A percentile compares a stretch with the other conserved stretches of the same genome.
These are phyloP conservation scores for Schizaphis graminum DNA, from an alignment of 2,888 invertebrate species.

Conservation along the genomic window DNA sequence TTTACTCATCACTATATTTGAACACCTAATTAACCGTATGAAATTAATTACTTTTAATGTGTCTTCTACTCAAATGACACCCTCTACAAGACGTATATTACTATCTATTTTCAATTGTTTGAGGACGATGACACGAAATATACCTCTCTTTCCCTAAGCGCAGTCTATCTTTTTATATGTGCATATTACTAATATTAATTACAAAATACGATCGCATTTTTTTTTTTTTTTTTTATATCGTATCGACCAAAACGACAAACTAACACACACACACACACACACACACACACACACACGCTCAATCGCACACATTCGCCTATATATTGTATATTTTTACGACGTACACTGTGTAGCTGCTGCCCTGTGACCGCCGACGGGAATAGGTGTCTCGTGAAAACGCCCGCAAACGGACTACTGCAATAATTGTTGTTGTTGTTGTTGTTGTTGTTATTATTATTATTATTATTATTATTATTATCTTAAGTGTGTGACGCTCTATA, in stretches of 20 bases:
- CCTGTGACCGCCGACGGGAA: slow-evolving; percentile 5
- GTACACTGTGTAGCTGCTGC: not conserved
- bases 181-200: not conserved
- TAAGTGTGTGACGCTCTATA: not conserved
- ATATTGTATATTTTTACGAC: not conserved
- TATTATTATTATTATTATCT: not conserved
- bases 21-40: not conserved
- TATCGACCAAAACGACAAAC: not conserved
- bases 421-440: not conserved
- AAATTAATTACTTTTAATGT: too few relatives aligned
- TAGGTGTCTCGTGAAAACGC: not conserved
- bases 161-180: not conserved
- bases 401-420: not conserved
- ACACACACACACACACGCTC: not conserved
- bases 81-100: not conserved
- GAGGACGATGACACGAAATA: not conserved
- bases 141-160: not conserved
- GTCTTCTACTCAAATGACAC: not conserved
- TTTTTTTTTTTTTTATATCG: not conserved
- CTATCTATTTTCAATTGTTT: not conserved
- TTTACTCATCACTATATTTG: not conserved
- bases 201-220: not conserved
- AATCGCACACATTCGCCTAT: not conserved
- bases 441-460: not conserved
- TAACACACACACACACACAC: not conserved